Conservation (phyloP, 2,888 invertebrate species). For the Eupelmus urozonus region DNA sequence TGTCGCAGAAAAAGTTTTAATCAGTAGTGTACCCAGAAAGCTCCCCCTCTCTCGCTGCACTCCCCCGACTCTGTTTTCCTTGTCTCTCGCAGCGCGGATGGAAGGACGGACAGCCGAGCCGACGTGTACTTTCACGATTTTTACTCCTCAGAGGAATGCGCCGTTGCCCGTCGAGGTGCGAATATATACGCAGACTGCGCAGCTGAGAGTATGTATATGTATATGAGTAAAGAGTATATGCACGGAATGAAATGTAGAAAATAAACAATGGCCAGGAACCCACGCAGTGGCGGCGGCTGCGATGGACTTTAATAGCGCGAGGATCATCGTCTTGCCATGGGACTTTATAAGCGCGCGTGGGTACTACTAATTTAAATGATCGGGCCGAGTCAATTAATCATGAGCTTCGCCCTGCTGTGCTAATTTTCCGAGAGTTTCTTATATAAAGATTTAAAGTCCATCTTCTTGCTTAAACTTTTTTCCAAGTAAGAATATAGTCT, state of each 20-base stretch:
- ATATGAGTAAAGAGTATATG: neutral
- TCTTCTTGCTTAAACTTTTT: too few relatives aligned
- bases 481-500: too few relatives aligned
- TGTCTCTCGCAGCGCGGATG: slow-evolving; percentile 27
- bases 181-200: neutral
- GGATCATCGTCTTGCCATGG: neutral
- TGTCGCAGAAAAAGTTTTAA: slow-evolving; percentile 38
- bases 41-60: neutral
- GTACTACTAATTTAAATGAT: slow-evolving; percentile 11
- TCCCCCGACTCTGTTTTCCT: neutral
- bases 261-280: slow-evolving; percentile 37
- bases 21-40: slow-evolving; percentile 32
- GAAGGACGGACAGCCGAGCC: slow-evolving; percentile 12
- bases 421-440: too few relatives aligned
- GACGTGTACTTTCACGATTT: slow-evolving; percentile 42
- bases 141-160: slow-evolving; percentile 37
- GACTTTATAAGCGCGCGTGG: neutral
- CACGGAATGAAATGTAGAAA: slow-evolving; percentile 2
- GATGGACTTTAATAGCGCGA: neutral
- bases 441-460: too few relatives aligned
- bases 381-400: neutral
- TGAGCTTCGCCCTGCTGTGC: neutral
- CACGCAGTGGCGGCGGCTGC: too few relatives aligned
- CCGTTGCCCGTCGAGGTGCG: neutral
- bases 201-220: too few relatives aligned